Evolutionary conservation across 2,797 vertebrate genomes (phyloP), one percentile per base, ranked within the genome.

Genomic region (Takifugu ocellatus): DNA sequence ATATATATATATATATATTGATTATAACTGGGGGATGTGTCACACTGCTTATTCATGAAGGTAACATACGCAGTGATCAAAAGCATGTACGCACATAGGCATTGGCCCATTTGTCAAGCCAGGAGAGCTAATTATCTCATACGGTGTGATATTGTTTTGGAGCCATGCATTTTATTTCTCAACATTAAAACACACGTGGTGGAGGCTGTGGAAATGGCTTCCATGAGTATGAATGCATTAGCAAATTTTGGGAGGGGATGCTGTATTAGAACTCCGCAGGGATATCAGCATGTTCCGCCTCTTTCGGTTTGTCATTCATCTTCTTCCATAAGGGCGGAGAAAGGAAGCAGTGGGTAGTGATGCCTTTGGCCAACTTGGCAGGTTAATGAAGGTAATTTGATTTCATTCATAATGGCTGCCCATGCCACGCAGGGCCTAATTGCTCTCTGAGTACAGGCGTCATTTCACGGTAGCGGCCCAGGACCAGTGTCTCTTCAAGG

Each of bases 141-240:
- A 91, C 85, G 82, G 82, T 75, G 91, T 86, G 75, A 87, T 94
- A 93, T 95, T 94, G 94, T 93, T 94, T 93, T 93, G 87, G 88
- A 93, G 91, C 92, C 88, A 90, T 91, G 94, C 89, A 92, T 95
- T 93, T 95, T 91, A 94, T 93, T 94, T 93, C 89, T 89, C 89
- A 92, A 94, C 95, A 96, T 97, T 97, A 95, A 93, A 92, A 95
- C 92, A 94, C 93, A 94, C 90, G 87, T 95, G 94, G 93, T 92
- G 91, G 92, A 91, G 91, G 91, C 92, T 89, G 92, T 92, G 83
- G 88, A 94, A 89, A 94, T 94, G 91, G 91, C 89, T 91, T 92
- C 88, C 96, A 96, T 98, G 96, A 93, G 93, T 85, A 94, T 94
- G 95, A 98, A 99, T 98, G 93, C 95, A 98, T 99, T 98, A 97